Percentiles rank a stretch among this genome's conserved stretches.
Evolutionary conservation across 1,140 invertebrate species (phyloP).

Genomic region (Ceratosolen fusciceps): DNA sequence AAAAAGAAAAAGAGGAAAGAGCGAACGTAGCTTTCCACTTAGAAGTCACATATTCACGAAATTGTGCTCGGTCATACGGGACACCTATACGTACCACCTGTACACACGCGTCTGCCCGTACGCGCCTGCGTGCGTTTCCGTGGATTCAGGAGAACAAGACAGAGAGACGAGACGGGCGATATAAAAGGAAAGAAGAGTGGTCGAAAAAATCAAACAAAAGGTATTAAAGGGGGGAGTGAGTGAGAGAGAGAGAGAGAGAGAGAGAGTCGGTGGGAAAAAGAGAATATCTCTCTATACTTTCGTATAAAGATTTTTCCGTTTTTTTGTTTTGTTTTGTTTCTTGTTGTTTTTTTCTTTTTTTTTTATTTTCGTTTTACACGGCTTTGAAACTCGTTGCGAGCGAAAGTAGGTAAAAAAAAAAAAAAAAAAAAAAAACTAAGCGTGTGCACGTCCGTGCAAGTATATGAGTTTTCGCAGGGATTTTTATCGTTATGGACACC

Average conservation of each 20-base stretch:
- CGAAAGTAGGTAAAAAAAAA: too few species aligned
- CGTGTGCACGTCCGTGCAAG: background rate
- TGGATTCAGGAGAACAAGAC: too few species aligned
- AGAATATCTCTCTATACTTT: background rate
- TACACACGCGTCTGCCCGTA: too few species aligned
- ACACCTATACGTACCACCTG: too few species aligned
- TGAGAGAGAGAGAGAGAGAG: too few species aligned
- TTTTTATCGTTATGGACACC: constrained; percentile 24
- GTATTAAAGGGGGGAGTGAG: background rate
- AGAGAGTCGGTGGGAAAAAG: background rate
- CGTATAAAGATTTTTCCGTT: constrained; percentile 14
- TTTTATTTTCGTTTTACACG: constrained; percentile 26
- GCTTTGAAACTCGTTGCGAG: constrained; percentile 25
- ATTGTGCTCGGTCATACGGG: background rate
- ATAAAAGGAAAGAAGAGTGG: constrained; percentile 26
- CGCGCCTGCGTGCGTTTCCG: too few species aligned
- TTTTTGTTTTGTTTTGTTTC: too few species aligned
- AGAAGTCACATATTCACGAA: constrained; percentile 32
- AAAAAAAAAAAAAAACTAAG: constrained; percentile 27
- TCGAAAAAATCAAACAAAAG: constrained; percentile 55
- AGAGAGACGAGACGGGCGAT: background rate
- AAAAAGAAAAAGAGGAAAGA: constrained; percentile 8
- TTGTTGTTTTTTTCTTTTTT: too few species aligned
- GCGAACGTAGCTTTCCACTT: constrained; percentile 57
- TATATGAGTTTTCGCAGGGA: constrained; percentile 22